Evolutionary conservation across 2,888 invertebrate genomes (phyloP).

Genomic region (Eristalis tenax): DNA sequence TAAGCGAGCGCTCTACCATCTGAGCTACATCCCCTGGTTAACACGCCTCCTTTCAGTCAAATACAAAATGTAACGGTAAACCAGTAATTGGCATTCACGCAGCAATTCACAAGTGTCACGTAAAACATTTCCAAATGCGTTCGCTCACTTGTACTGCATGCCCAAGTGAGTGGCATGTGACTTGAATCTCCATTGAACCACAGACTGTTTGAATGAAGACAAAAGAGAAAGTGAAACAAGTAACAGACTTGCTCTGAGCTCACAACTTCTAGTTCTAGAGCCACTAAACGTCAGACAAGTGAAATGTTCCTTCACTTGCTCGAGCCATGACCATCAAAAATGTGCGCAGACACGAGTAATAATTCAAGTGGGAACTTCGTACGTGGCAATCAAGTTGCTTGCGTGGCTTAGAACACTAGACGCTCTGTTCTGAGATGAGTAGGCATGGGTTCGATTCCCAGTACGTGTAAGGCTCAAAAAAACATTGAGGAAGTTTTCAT

Average conservation of each 20-base stretch:
- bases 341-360: no score
- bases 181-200: neutral
- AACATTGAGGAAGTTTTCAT: no score
- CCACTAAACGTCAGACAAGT: neutral
- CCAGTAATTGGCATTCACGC: neutral
- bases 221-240: neutral
- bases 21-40: slow-evolving; percentile 80
- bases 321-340: neutral
- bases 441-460: neutral
- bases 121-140: neutral
- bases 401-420: slow-evolving; percentile 7
- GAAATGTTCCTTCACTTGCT: neutral
- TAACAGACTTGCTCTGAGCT: neutral
- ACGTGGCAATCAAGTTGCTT: neutral
- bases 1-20: slow-evolving; percentile 82
- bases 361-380: slow-evolving; percentile 60
- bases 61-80: neutral
- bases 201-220: neutral
- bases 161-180: neutral
- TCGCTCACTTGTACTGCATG: neutral
- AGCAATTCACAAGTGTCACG: neutral
- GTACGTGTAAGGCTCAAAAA: neutral
- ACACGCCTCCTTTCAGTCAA: neutral
- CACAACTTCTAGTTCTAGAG: neutral
- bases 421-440: neutral